These are phyloP conservation scores for Ashinkailepas kermadecensis DNA, from an alignment of 2,888 invertebrate species.

Conservation along the genomic window DNA sequence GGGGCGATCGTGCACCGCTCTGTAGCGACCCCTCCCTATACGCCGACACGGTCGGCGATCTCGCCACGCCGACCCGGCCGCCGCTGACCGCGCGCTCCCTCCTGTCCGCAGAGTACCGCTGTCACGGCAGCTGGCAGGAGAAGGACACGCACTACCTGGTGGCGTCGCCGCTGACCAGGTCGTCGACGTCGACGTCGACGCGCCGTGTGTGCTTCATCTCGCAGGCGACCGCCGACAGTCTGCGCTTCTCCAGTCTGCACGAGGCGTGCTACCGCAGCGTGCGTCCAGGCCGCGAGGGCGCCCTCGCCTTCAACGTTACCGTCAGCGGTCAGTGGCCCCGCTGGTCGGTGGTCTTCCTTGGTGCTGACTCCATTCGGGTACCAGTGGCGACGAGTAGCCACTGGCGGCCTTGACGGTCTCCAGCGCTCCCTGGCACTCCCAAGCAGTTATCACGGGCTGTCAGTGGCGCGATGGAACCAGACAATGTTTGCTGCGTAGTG, in stretches of 20 bases:
- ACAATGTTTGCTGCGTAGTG: too few species aligned
- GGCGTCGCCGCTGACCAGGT: conserved; percentile 56
- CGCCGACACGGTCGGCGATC: too few species aligned
- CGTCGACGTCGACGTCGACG: conserved; percentile 57
- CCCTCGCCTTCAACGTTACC: conserved; percentile 61
- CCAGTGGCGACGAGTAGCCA: too few species aligned
- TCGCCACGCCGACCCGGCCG: too few species aligned
- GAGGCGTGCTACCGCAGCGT: conserved; percentile 56
- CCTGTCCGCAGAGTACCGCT: conserved; percentile 63
- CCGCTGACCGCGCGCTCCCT: too few species aligned
- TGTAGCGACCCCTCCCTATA: too few species aligned
- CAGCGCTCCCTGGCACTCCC: too few species aligned
- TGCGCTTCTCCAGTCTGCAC: conserved; percentile 55
- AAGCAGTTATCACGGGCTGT: too few species aligned
- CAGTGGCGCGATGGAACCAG: too few species aligned
- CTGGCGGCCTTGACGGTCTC: too few species aligned
- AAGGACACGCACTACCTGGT: conserved; percentile 78
- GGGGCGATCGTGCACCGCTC: too few species aligned
- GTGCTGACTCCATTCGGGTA: not conserved
- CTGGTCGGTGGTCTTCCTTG: not conserved
- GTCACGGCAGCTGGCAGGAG: conserved; percentile 83
- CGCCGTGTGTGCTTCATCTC: conserved; percentile 70
- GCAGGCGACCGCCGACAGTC: conserved; percentile 48
- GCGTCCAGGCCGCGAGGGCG: conserved; percentile 49
- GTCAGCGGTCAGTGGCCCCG: conserved; percentile 52